These are phyloP conservation scores for Athalia rosae DNA, from an alignment of 2,888 invertebrate species.

Conservation along the genomic window DNA sequence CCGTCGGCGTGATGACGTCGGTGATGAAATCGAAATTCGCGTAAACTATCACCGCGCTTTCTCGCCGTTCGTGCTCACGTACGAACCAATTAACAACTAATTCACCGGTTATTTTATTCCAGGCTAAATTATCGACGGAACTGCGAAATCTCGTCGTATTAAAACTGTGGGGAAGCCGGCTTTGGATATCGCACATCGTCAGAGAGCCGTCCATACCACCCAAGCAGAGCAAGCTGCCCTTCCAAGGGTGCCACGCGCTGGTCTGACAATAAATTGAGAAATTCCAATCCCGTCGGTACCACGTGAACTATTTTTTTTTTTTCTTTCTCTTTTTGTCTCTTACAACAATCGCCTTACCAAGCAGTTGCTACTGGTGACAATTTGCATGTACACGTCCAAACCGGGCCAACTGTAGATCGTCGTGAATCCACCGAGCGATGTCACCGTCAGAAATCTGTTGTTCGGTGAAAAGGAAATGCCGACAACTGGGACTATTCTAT, in stretches of 20 bases:
- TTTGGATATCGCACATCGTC: conserved; percentile 64
- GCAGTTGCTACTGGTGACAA: conserved; percentile 32
- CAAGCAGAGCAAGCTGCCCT: conserved; percentile 60
- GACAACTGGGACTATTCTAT: conserved; percentile 43
- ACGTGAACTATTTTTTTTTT: too few relatives aligned
- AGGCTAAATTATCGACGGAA: conserved; percentile 59
- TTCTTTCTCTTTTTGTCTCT: too few relatives aligned
- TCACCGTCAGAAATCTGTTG: conserved; percentile 51
- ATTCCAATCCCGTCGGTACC: not conserved
- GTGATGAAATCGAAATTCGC: conserved; percentile 62
- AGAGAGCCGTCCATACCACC: conserved; percentile 63
- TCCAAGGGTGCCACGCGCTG: conserved; percentile 66
- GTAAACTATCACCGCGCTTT: conserved; percentile 57
- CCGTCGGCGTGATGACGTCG: conserved; percentile 55
- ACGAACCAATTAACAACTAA: conserved; percentile 65
- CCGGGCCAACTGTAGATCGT: conserved; percentile 55
- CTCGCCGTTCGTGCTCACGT: conserved; percentile 48
- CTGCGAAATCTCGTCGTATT: conserved; percentile 54
- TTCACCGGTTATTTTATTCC: conserved; percentile 66
- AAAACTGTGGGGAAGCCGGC: conserved; percentile 53
- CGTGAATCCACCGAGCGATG: conserved; percentile 49
- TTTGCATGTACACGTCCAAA: conserved; percentile 47
- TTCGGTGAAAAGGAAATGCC: conserved; percentile 58
- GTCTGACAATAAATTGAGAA: conserved; percentile 57
- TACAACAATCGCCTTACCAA: not conserved